phyloP scores from a whole-genome alignment of 2,888 invertebrate species.

The Synergus gifuensis region DNA sequence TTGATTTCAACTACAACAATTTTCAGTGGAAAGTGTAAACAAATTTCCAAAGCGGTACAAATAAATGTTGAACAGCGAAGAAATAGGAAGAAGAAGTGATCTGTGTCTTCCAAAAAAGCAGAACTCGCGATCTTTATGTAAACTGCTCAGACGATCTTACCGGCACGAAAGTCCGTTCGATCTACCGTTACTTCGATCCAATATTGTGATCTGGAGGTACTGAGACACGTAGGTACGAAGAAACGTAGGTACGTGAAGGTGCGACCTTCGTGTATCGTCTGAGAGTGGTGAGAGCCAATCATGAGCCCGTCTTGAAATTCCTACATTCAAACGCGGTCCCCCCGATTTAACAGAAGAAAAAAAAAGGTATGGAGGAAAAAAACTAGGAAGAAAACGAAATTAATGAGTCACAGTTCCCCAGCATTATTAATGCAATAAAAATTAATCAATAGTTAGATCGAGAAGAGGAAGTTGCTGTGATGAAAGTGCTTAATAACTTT shows the following conservation, averaged over 20 bases:
- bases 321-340: slow-evolving; percentile 19
- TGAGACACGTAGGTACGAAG: background rate
- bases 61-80: background rate
- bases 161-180: slow-evolving; percentile 17
- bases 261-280: slow-evolving; percentile 40
- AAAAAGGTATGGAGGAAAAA: background rate
- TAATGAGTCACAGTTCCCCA: background rate
- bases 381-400: background rate
- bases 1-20: background rate
- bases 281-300: slow-evolving; percentile 30
- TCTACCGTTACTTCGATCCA: slow-evolving; percentile 30
- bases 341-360: background rate
- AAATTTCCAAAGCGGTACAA: background rate
- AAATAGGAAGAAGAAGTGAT: background rate
- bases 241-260: slow-evolving; percentile 14
- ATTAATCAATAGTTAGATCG: background rate
- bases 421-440: background rate
- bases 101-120: background rate
- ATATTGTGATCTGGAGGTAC: slow-evolving; percentile 39
- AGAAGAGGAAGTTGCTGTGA: background rate
- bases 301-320: slow-evolving; percentile 20
- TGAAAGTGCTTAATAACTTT: slow-evolving; percentile 17
- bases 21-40: background rate
- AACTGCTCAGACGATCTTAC: slow-evolving; percentile 19
- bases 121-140: slow-evolving; percentile 9